Conservation (phyloP, 2,888 invertebrate genomes). For the Sphaerophoria taeniata region DNA sequence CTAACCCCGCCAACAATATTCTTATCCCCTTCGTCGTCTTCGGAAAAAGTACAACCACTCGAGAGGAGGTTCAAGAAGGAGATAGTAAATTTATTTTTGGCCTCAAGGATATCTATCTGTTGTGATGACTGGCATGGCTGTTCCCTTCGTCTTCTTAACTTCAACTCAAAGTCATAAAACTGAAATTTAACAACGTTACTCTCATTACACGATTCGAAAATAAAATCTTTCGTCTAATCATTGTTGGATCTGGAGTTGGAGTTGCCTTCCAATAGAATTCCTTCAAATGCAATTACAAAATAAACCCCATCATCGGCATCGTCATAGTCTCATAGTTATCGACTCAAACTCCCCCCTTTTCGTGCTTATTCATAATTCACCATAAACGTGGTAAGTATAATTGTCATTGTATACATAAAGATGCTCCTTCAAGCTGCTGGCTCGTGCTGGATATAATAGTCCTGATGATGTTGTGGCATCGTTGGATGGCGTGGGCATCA, state of each 20-base stretch:
- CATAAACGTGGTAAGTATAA: slow-evolving; percentile 54
- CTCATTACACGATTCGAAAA: slow-evolving; percentile 64
- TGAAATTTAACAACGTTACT: slow-evolving; percentile 63
- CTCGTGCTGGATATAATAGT: slow-evolving; percentile 6
- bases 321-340: no score
- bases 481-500: slow-evolving; percentile 65
- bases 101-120: slow-evolving; percentile 33
- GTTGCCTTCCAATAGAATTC: no score
- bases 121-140: slow-evolving; percentile 2
- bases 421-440: slow-evolving; percentile 50
- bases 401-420: slow-evolving; percentile 49
- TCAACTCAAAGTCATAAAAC: slow-evolving; percentile 53
- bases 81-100: slow-evolving; percentile 46
- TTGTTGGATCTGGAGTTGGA: not conserved
- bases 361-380: slow-evolving; percentile 68
- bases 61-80: not conserved
- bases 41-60: no score
- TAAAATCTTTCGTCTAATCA: no score
- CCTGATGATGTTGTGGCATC: slow-evolving; percentile 37
- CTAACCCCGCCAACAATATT: no score
- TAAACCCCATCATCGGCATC: slow-evolving; percentile 9
- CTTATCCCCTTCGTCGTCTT: no score
- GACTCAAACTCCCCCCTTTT: slow-evolving; percentile 15
- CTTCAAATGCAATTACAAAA: slow-evolving; percentile 69
- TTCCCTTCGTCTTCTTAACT: not conserved